phyloP scores from a whole-genome alignment of 2,797 vertebrate genomes.

The Gymnoscopelus braueri region DNA sequence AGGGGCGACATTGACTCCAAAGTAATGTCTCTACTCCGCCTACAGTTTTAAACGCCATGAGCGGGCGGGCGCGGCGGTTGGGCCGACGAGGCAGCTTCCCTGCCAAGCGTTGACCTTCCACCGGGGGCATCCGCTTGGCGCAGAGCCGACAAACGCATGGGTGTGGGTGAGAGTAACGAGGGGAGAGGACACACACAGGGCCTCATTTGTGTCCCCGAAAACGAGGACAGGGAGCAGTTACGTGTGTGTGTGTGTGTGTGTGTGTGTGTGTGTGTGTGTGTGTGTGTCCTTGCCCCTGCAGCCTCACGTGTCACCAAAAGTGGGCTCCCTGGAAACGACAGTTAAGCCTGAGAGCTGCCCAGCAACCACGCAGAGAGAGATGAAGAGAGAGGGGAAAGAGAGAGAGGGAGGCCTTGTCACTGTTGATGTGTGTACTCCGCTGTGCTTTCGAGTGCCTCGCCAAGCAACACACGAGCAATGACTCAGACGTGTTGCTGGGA shows the following conservation, averaged over 20 bases:
- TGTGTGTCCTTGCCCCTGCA: background rate
- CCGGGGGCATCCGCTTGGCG: constrained; percentile 15
- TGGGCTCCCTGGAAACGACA: constrained; percentile 52
- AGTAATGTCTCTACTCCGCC: constrained; percentile 47
- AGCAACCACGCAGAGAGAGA: constrained; percentile 24
- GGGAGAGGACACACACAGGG: constrained; percentile 1
- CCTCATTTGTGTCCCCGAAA: constrained; percentile 35
- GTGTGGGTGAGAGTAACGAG: background rate
- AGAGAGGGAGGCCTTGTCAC: background rate
- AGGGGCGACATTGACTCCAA: constrained; percentile 34
- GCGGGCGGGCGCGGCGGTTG: background rate
- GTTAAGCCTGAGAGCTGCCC: constrained; percentile 52
- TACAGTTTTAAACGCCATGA: constrained; percentile 25
- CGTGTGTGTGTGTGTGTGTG: too few relatives aligned
- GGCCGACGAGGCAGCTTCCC: background rate
- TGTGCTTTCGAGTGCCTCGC: too few relatives aligned
- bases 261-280: too few relatives aligned
- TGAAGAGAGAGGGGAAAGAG: background rate
- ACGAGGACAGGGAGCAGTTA: constrained; percentile 42
- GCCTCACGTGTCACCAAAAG: constrained; percentile 13
- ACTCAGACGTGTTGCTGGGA: too few relatives aligned
- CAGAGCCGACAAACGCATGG: too few relatives aligned
- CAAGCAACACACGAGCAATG: too few relatives aligned
- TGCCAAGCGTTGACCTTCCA: constrained; percentile 17
- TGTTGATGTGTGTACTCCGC: too few relatives aligned